A percentile compares a stretch with the other conserved stretches of the same genome.
Evolutionary conservation across 2,113 vertebrate genomes (phyloP).

Genomic region (Ameiurus melas): DNA sequence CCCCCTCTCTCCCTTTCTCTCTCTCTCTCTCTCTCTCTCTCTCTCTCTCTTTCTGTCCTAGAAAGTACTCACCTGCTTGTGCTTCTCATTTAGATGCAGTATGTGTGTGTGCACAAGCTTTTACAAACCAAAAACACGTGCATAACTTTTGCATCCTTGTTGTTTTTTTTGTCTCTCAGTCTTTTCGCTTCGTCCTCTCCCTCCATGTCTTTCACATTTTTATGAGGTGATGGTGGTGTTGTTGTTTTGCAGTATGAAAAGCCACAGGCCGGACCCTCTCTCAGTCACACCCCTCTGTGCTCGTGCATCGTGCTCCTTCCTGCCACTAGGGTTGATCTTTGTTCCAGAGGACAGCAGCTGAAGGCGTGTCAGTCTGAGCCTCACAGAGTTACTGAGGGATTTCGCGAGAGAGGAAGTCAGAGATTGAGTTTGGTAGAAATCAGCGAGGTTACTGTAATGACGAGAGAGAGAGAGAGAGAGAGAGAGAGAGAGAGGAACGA

Average conservation of each 20-base stretch:
- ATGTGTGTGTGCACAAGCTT: slow-evolving; percentile 8
- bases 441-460: slow-evolving; percentile 62
- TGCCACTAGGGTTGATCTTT: slow-evolving; percentile 60
- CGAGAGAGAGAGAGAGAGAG: slow-evolving; percentile 44
- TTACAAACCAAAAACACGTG: background rate
- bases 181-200: background rate
- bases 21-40: background rate
- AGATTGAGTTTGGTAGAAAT: slow-evolving; percentile 70
- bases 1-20: background rate
- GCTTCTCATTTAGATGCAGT: background rate
- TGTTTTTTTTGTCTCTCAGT: background rate
- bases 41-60: background rate
- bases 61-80: background rate
- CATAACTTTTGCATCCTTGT: background rate
- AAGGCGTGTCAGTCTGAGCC: slow-evolving; percentile 58
- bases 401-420: slow-evolving; percentile 59
- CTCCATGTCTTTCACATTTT: background rate
- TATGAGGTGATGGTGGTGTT: slow-evolving; percentile 52
- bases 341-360: slow-evolving; percentile 53
- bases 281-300: slow-evolving; percentile 58
- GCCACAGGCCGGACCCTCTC: slow-evolving; percentile 54
- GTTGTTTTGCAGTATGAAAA: slow-evolving; percentile 57
- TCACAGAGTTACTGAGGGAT: slow-evolving; percentile 58
- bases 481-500: too few relatives aligned
- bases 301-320: slow-evolving; percentile 50